Evolutionary conservation across 2,113 vertebrate species (phyloP).

Genomic region (Bufo bufo): DNA sequence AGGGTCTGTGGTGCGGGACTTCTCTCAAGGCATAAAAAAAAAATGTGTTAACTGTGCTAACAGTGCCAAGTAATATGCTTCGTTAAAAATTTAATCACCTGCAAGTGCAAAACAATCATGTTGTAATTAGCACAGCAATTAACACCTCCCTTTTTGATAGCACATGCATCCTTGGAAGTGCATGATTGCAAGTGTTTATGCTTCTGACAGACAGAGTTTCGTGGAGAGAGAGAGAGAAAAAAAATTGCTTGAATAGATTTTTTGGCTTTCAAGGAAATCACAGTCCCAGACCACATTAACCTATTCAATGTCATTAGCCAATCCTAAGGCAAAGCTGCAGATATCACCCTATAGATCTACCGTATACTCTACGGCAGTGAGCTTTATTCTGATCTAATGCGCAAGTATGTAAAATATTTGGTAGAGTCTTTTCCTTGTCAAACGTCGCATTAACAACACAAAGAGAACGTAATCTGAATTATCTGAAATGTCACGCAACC

Average conservation of each 20-base stretch:
- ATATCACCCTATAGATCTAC: neutral
- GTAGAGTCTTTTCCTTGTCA: conserved; percentile 47
- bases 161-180: conserved; percentile 81
- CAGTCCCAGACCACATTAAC: conserved; percentile 63
- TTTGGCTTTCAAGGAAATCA: conserved; percentile 67
- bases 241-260: conserved; percentile 74
- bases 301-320: too few relatives aligned
- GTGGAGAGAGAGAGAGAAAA: conserved; percentile 76
- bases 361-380: neutral
- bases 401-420: conserved; percentile 55
- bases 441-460: conserved; percentile 55
- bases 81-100: conserved; percentile 99
- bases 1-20: conserved; percentile 73
- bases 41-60: conserved; percentile 94
- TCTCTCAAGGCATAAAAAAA: conserved; percentile 77
- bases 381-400: conserved; percentile 35
- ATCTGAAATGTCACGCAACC: conserved; percentile 56
- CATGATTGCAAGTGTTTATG: conserved; percentile 83
- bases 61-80: conserved; percentile 98
- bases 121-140: conserved; percentile 99
- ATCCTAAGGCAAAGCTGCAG: too few relatives aligned
- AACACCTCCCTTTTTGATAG: conserved; percentile 89
- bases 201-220: conserved; percentile 82
- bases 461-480: conserved; percentile 52
- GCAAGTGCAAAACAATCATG: conserved; percentile 99